phyloP scores from a whole-genome alignment of 2,888 invertebrate species.

The Phengaris arion region DNA sequence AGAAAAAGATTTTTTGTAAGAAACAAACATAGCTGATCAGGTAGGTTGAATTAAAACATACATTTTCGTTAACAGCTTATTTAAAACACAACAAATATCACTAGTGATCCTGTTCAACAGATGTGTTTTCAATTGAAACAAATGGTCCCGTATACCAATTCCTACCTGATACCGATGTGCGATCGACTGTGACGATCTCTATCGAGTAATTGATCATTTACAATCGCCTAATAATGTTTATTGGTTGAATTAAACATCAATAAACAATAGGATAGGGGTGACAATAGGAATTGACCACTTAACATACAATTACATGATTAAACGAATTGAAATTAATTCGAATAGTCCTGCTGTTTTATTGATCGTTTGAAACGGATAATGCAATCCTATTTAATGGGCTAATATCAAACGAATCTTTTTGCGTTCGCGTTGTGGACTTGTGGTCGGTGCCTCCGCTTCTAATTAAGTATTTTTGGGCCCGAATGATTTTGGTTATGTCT shows the following conservation, averaged over 20 bases:
- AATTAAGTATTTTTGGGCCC: not conserved
- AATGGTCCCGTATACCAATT: slow-evolving; percentile 29
- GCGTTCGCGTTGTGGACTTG: not conserved
- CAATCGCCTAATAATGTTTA: slow-evolving; percentile 21
- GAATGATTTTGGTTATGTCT: not conserved
- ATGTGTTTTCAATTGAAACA: slow-evolving; percentile 29
- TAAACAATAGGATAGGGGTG: slow-evolving; percentile 23
- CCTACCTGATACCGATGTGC: slow-evolving; percentile 12
- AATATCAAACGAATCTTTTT: not conserved
- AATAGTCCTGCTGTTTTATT: slow-evolving; percentile 18
- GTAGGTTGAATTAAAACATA: too few relatives aligned
- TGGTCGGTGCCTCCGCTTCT: too few relatives aligned
- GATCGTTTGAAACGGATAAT: not conserved
- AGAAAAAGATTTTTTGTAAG: too few relatives aligned
- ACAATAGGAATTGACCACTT: slow-evolving; percentile 23
- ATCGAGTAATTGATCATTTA: slow-evolving; percentile 32
- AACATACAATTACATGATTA: slow-evolving; percentile 15
- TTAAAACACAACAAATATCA: not conserved
- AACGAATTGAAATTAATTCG: slow-evolving; percentile 21
- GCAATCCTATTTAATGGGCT: not conserved
- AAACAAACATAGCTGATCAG: too few relatives aligned
- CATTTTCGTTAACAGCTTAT: too few relatives aligned
- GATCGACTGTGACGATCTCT: slow-evolving; percentile 14
- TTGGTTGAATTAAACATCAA: slow-evolving; percentile 25
- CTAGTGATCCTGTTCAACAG: not conserved